These are phyloP conservation scores for Mesitornis unicolor DNA, from an alignment of 2,113 vertebrate species.

Conservation along the genomic window DNA sequence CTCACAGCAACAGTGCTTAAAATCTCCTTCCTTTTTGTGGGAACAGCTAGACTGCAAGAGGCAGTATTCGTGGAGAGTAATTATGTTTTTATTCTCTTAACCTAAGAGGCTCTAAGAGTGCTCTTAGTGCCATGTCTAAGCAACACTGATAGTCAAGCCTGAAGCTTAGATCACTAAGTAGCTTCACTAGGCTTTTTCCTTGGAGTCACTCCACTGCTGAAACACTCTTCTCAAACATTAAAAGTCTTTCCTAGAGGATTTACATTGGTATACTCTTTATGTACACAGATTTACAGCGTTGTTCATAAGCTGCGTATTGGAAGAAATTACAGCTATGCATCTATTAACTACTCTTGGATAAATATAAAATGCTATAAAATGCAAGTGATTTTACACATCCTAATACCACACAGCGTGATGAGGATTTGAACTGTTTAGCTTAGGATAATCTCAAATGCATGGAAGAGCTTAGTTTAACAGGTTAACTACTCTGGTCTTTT, in stretches of 20 bases:
- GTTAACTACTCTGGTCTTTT: background rate
- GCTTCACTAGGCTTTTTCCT: background rate
- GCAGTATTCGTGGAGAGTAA: background rate
- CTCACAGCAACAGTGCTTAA: background rate
- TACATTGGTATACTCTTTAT: background rate
- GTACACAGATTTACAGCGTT: background rate
- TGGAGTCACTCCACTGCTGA: background rate
- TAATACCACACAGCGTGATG: background rate
- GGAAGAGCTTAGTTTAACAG: slow-evolving; percentile 41
- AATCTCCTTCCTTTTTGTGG: background rate
- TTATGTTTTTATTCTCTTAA: slow-evolving; percentile 29
- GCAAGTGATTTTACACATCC: background rate
- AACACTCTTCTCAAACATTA: background rate
- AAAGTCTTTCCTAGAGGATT: background rate
- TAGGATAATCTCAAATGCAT: slow-evolving; percentile 52
- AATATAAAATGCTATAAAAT: slow-evolving; percentile 12
- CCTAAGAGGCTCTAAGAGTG: slow-evolving; percentile 12
- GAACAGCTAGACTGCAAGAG: background rate
- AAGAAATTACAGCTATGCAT: background rate
- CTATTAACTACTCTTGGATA: background rate
- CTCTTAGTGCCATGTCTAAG: slow-evolving; percentile 14
- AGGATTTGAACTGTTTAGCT: slow-evolving; percentile 42
- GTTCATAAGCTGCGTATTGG: background rate
- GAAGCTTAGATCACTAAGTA: slow-evolving; percentile 43
- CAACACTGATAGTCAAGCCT: slow-evolving; percentile 1